phyloP scores from a whole-genome alignment of 2,797 vertebrate genomes.

The Scarus forsteni region DNA sequence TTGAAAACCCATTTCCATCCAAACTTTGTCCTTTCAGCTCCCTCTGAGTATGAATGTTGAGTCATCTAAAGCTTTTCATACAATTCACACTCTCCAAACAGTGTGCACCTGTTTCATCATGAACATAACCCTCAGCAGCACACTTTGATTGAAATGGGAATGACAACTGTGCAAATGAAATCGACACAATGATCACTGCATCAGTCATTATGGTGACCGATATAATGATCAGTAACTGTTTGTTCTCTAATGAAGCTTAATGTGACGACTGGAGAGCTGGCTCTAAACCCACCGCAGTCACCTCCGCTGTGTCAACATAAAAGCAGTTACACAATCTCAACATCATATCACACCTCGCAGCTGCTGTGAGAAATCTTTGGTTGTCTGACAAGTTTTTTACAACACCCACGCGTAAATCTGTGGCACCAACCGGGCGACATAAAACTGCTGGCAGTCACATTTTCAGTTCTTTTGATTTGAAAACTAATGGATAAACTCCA shows the following conservation, averaged over 20 bases:
- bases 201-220: conserved; percentile 7
- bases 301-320: conserved; percentile 26
- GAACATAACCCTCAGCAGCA: conserved; percentile 11
- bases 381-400: conserved; percentile 14
- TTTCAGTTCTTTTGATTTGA: conserved; percentile 21
- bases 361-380: conserved; percentile 16
- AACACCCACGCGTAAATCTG: conserved; percentile 1
- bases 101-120: not conserved
- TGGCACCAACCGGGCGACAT: conserved; percentile 28
- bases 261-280: conserved; percentile 11
- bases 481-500: conserved; percentile 14
- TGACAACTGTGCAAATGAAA: conserved; percentile 23
- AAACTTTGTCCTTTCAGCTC: not conserved
- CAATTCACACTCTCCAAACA: not conserved
- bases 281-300: conserved; percentile 24
- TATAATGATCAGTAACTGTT: conserved; percentile 17
- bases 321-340: conserved; percentile 36
- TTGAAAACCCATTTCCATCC: not conserved
- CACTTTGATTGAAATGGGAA: conserved; percentile 1
- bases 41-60: not conserved
- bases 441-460: conserved; percentile 17
- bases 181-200: conserved; percentile 3
- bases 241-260: conserved; percentile 20
- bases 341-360: conserved; percentile 23
- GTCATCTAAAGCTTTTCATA: not conserved